These are phyloP conservation scores for Cirrhinus mrigala DNA, from an alignment of 2,797 vertebrate genomes.

Conservation along the genomic window DNA sequence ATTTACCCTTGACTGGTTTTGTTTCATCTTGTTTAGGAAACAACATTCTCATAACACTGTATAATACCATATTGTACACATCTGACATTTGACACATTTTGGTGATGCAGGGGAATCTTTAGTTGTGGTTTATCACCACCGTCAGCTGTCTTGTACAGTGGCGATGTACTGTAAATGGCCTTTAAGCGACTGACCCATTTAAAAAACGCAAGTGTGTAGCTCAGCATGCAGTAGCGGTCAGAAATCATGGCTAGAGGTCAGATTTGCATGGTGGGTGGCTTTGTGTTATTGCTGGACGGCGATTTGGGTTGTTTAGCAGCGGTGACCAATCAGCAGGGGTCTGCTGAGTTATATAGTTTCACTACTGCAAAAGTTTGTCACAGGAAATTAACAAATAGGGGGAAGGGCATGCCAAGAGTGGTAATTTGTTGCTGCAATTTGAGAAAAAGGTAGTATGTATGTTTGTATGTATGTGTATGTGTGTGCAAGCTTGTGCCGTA, in stretches of 20 bases:
- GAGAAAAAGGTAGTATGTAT: conserved; percentile 1
- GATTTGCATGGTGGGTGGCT: not conserved
- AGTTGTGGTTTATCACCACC: conserved; percentile 17
- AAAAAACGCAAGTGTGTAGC: conserved; percentile 8
- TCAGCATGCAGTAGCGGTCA: conserved; percentile 7
- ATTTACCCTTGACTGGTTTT: no score
- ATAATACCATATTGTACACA: not conserved
- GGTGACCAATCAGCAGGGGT: conserved; percentile 54
- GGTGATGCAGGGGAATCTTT: not conserved
- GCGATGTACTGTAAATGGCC: conserved; percentile 23
- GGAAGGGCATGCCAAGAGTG: conserved; percentile 51
- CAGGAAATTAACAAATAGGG: conserved; percentile 71
- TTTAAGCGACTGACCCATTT: conserved; percentile 46
- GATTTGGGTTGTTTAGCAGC: conserved; percentile 63
- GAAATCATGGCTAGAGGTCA: conserved; percentile 20
- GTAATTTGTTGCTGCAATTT: conserved; percentile 62
- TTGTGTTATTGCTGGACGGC: conserved; percentile 55
- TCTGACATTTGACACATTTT: conserved; percentile 38
- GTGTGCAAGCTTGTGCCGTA: not conserved
- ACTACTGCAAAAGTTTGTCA: conserved; percentile 71
- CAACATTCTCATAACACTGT: not conserved
- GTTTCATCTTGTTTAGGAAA: not conserved
- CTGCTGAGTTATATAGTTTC: conserved; percentile 75
- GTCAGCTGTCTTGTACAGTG: conserved; percentile 35
- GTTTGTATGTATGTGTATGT: not conserved